Percentiles rank a stretch among this genome's conserved stretches.
Evolutionary conservation across 1,140 invertebrate species (phyloP).

Genomic region (Coboldia fuscipes): DNA sequence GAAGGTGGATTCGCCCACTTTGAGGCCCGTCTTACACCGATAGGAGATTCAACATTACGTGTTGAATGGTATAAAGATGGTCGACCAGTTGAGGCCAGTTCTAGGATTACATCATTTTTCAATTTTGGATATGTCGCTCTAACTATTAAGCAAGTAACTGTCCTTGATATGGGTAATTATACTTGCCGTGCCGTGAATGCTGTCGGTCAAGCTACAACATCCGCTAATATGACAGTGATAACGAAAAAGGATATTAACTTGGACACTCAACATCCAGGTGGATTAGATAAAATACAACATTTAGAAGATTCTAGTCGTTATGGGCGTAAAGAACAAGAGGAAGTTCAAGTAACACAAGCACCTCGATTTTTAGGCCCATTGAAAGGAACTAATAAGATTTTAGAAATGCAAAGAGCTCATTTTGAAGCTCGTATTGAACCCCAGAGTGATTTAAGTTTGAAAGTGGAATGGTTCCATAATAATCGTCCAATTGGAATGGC

Average conservation of each 20-base stretch:
- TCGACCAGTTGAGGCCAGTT: conserved; percentile 72
- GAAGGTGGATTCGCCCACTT: conserved; percentile 92
- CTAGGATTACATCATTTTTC: conserved; percentile 82
- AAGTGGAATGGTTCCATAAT: conserved; percentile 81
- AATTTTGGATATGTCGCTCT: conserved; percentile 94
- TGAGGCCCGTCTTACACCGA: conserved; percentile 81
- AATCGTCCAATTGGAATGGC: conserved; percentile 62
- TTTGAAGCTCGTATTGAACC: conserved; percentile 91
- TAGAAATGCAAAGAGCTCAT: conserved; percentile 90
- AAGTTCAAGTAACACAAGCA: conserved; percentile 48
- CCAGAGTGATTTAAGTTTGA: conserved; percentile 71
- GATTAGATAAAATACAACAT: conserved; percentile 71
- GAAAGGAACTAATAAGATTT: conserved; percentile 78
- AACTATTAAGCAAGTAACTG: conserved; percentile 81
- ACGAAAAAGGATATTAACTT: conserved; percentile 68
- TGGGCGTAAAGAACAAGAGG: conserved; percentile 33
- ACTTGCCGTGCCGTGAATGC: conserved; percentile 75
- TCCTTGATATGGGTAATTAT: conserved; percentile 79
- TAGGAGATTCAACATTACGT: conserved; percentile 74
- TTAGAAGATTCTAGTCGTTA: conserved; percentile 64
- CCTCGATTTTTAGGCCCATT: conserved; percentile 69
- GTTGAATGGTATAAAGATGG: conserved; percentile 95
- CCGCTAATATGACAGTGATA: conserved; percentile 66
- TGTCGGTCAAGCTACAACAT: conserved; percentile 72
- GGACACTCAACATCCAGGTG: conserved; percentile 69